Evolutionary conservation across 2,888 invertebrate genomes (phyloP), one percentile per base, ranked within the genome.

Genomic region (Saturnia pavonia): DNA sequence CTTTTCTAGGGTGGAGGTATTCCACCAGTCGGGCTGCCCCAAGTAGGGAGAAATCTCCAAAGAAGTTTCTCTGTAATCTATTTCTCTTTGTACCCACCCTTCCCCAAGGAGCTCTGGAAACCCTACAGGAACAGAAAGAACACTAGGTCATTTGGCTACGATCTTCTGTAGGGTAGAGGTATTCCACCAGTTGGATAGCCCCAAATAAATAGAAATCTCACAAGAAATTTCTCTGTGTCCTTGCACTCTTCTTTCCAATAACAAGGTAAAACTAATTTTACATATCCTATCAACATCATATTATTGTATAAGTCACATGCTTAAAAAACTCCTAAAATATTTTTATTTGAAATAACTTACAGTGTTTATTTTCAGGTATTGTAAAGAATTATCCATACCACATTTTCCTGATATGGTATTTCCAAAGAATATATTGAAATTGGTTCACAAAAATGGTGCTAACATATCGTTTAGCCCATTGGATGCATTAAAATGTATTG

Each of bases 361-460:
- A 57, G 54, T 25, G 40, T 70, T 70, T 71, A 74, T 79, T 92
- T 95, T 70, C 86, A 97, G 97, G 78, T 98, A 96, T 84, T 95
- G 95, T 70, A 95, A 95, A 77, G 94, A 96, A 57, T 89, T 98
- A 72, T 94, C 95, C 72, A 94, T 99, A 78, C 98, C 98, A n/a
- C 98, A 99, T 86, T 95, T 99, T 80, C 99, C 99, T 8, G 99
- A 99, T 85, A 99, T 99, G 99, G 97, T 99, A 34, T 99, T 99
- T 93, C 98, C 99, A 27, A 97, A 97, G 80, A 99, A 99, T 85
- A 90, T 95, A 73, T 91, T 99, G 54, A 92, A 92, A 43, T 84
- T 99, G 60, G 89, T 91, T 67, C 97, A 98, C 86, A 91, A 90
- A 70, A 94, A 93, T 85, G 97, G 97, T 72, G 95, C 96, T 60